phyloP scores from a whole-genome alignment of 2,888 invertebrate genomes.

The Chloromyia formosa region DNA sequence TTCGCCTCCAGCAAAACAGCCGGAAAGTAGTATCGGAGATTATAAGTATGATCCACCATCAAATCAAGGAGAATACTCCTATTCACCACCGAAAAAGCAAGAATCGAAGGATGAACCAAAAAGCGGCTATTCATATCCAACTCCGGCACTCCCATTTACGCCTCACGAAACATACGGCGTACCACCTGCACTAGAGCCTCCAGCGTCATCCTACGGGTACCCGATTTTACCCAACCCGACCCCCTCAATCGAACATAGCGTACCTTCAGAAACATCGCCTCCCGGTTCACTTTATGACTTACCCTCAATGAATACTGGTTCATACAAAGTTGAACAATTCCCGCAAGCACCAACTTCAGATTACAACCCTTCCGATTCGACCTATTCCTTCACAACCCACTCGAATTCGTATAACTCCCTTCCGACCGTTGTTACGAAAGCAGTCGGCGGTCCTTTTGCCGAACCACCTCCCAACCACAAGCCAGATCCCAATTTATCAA shows the following conservation, averaged over 20 bases:
- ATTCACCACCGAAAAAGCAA: neutral
- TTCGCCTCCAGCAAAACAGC: neutral
- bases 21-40: neutral
- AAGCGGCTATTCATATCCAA: conserved; percentile 9
- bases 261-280: conserved; percentile 25
- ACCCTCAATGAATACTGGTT: neutral
- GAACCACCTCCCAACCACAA: conserved; percentile 52
- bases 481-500: conserved; percentile 53
- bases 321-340: conserved; percentile 51
- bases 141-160: neutral
- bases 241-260: conserved; percentile 45
- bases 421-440: conserved; percentile 9
- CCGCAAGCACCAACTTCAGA: conserved; percentile 52
- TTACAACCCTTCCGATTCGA: conserved; percentile 44
- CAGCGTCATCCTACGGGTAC: conserved; percentile 30
- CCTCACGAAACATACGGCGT: conserved; percentile 48
- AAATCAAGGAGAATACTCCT: conserved; percentile 9
- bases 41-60: conserved; percentile 32
- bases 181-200: conserved; percentile 32
- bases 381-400: conserved; percentile 39
- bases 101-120: neutral
- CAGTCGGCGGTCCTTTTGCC: conserved; percentile 53
- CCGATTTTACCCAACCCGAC: neutral
- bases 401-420: conserved; percentile 40
- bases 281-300: conserved; percentile 15